These are phyloP conservation scores for Schizopygopsis malacanthus DNA, from an alignment of 2,797 vertebrate genomes.

Conservation along the genomic window DNA sequence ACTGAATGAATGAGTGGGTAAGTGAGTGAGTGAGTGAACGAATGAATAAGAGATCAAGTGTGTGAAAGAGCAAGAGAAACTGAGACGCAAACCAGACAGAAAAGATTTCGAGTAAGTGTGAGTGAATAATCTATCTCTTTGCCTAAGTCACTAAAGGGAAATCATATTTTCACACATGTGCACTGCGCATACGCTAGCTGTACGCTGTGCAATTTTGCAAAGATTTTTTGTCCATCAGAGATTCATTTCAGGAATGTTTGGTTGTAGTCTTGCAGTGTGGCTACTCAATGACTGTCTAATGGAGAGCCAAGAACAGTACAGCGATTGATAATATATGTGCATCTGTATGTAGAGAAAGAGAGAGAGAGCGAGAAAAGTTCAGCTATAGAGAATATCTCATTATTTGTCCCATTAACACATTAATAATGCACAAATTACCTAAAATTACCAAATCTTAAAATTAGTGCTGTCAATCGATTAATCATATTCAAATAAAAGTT, in stretches of 20 bases:
- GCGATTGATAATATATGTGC: not conserved
- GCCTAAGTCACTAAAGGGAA: slow-evolving; percentile 77
- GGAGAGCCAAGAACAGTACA: not conserved
- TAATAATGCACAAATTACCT: slow-evolving; percentile 1
- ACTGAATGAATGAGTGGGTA: slow-evolving; percentile 23
- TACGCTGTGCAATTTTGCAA: not conserved
- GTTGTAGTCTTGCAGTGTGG: not conserved
- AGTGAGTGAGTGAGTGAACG: slow-evolving; percentile 14
- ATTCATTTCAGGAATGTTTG: not conserved
- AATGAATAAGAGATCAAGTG: slow-evolving; percentile 28
- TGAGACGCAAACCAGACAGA: slow-evolving; percentile 17
- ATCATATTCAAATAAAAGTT: not conserved
- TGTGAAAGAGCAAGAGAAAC: slow-evolving; percentile 27
- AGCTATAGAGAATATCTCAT: slow-evolving; percentile 1
- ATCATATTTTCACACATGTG: slow-evolving; percentile 1
- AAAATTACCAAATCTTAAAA: not conserved
- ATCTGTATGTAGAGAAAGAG: not conserved
- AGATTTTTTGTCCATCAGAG: not conserved
- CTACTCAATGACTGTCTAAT: not conserved
- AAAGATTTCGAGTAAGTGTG: slow-evolving; percentile 59
- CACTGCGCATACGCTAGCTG: not conserved
- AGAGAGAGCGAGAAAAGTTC: not conserved
- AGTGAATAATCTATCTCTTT: slow-evolving; percentile 80
- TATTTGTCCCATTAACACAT: not conserved
- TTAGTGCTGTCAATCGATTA: not conserved